These are phyloP conservation scores for Mus spretus DNA, from an alignment of 2,797 vertebrate species.

Conservation along the genomic window DNA sequence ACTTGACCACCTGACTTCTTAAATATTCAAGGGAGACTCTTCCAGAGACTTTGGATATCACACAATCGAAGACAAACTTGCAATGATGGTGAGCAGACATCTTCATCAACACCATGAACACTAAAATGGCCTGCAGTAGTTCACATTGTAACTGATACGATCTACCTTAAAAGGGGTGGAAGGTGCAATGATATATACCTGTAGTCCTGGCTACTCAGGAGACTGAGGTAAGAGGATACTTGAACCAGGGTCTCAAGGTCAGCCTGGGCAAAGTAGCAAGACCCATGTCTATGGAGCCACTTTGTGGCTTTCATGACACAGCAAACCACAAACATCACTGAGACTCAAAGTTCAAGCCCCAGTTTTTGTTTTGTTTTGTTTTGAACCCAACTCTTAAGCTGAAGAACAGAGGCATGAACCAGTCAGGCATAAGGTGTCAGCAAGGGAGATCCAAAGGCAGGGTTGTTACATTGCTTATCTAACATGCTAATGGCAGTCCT, in stretches of 20 bases:
- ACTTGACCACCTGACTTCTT: not conserved
- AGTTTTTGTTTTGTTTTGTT: not conserved
- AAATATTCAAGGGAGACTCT: not conserved
- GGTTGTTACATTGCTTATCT: not conserved
- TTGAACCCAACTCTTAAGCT: slow-evolving; percentile 3
- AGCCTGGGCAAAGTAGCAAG: not conserved
- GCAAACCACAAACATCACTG: not conserved
- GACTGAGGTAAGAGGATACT: not conserved
- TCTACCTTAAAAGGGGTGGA: not conserved
- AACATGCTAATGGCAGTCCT: slow-evolving; percentile 25
- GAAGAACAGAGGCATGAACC: not conserved
- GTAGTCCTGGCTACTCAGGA: not conserved
- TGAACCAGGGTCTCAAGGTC: not conserved
- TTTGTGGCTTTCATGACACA: not conserved
- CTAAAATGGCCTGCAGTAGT: not conserved
- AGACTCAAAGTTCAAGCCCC: not conserved
- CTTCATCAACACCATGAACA: not conserved
- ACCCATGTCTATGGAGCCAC: too few species aligned
- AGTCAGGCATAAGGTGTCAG: not conserved
- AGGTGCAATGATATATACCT: not conserved
- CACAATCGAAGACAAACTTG: not conserved
- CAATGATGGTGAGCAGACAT: not conserved
- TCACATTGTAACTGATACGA: not conserved
- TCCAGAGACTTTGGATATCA: not conserved
- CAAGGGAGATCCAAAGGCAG: not conserved